Conservation (phyloP, 2,113 vertebrate genomes). For the Hydropotes inermis region DNA sequence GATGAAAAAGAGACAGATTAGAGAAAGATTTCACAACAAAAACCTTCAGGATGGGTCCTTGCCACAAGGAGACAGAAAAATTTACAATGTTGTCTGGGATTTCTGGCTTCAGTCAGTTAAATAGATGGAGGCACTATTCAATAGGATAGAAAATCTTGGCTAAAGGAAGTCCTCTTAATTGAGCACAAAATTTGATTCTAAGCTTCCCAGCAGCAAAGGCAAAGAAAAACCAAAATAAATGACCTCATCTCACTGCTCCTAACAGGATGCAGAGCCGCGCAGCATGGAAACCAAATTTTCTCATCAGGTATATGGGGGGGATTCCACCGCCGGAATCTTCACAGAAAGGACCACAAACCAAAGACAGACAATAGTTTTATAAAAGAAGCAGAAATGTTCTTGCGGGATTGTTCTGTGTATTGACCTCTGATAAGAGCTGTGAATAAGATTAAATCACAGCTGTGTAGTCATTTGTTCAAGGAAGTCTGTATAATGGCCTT, state of each 20-base stretch:
- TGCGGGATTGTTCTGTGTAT: background rate
- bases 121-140: background rate
- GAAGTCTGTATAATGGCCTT: background rate
- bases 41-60: background rate
- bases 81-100: background rate
- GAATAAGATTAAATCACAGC: conserved; percentile 11
- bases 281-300: background rate
- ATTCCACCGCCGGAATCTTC: background rate
- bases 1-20: background rate
- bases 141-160: background rate
- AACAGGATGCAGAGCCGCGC: background rate
- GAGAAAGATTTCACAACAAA: background rate
- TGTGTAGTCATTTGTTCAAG: background rate
- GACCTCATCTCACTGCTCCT: background rate
- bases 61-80: background rate
- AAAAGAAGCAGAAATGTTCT: background rate
- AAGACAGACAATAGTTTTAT: background rate
- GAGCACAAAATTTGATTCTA: conserved; percentile 20
- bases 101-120: background rate
- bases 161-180: background rate
- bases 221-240: conserved; percentile 33
- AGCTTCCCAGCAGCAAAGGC: conserved; percentile 21
- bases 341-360: background rate
- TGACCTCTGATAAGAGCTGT: background rate
- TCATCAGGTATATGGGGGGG: background rate